phyloP scores from a whole-genome alignment of 92 coral and sea anemone genomes.

The Heteractis magnifica region DNA sequence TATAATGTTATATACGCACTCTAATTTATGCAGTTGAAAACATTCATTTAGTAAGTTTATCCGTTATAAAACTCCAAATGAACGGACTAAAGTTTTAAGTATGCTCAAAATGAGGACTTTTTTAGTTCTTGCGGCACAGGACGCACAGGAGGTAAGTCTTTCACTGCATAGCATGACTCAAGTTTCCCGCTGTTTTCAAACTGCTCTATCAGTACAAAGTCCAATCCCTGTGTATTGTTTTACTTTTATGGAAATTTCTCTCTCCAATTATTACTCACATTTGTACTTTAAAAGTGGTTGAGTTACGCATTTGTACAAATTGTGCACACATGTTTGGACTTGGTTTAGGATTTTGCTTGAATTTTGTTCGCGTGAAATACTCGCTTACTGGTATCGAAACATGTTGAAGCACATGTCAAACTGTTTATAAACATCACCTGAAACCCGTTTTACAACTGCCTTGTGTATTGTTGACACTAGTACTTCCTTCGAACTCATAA shows the following conservation, averaged over 20 bases:
- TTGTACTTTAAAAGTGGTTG: not conserved
- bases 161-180: not conserved
- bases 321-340: not conserved
- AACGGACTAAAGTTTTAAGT: not conserved
- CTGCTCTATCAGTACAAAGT: not conserved
- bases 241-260: not conserved
- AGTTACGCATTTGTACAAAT: not conserved
- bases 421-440: not conserved
- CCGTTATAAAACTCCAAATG: not conserved
- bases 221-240: not conserved
- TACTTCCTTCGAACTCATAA: not conserved
- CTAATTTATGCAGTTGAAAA: not conserved
- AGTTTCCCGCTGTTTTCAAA: conserved; percentile 1
- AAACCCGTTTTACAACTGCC: not conserved
- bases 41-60: not conserved
- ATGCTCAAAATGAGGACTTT: not conserved
- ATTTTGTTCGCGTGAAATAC: not conserved
- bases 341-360: not conserved
- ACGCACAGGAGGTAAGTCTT: not conserved
- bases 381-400: not conserved
- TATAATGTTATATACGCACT: not conserved
- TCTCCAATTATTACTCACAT: not conserved
- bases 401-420: not conserved
- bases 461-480: conserved; percentile 11
- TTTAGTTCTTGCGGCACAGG: no score